Conservation (phyloP, 1,140 invertebrate genomes). For the Delia radicum region DNA sequence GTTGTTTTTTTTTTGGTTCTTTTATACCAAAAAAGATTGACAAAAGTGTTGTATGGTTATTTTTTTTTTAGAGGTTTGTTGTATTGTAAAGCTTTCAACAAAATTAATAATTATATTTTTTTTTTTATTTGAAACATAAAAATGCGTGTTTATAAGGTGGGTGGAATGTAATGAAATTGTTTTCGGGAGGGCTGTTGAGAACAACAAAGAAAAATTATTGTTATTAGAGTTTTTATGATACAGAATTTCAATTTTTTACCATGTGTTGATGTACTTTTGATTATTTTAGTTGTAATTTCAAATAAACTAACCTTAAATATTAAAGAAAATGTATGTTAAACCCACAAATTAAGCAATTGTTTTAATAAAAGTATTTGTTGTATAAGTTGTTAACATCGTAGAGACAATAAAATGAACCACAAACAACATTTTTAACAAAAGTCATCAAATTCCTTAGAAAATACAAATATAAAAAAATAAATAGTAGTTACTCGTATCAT, state of each 20-base stretch:
- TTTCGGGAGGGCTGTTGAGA: background rate
- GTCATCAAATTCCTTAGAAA: background rate
- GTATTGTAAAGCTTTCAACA: conserved; percentile 14
- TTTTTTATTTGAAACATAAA: background rate
- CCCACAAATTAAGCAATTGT: background rate
- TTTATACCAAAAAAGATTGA: background rate
- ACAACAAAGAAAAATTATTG: background rate
- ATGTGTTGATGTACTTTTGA: background rate
- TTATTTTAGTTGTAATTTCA: background rate
- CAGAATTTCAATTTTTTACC: background rate
- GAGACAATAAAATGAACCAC: background rate
- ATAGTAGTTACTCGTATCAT: too few species aligned
- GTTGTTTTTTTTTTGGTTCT: background rate
- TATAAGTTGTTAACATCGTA: background rate
- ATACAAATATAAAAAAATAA: too few species aligned
- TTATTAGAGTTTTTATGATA: background rate
- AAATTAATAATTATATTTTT: background rate
- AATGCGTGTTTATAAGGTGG: background rate
- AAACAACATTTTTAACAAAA: background rate
- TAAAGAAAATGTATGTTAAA: background rate
- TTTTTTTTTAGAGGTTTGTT: background rate
- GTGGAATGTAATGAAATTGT: background rate
- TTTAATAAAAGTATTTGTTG: background rate
- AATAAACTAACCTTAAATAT: background rate
- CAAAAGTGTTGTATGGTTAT: background rate